A percentile compares a stretch with the other conserved stretches of the same genome.
phyloP scores from a whole-genome alignment of 2,113 vertebrate species.

The Corynorhinus townsendii region DNA sequence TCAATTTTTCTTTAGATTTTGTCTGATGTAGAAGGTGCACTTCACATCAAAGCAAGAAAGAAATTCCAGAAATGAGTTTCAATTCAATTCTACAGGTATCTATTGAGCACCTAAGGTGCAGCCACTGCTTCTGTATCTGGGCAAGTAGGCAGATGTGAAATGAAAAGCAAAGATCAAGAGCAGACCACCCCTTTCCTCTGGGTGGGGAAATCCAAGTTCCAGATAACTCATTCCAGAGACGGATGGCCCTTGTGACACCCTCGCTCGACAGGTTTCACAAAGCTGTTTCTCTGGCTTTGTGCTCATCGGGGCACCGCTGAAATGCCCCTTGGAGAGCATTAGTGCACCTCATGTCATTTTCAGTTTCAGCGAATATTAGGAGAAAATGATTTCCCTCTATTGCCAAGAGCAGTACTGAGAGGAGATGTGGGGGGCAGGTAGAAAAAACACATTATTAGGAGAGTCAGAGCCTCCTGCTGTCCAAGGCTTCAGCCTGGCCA shows the following conservation, averaged over 20 bases:
- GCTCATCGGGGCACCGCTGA: constrained; percentile 61
- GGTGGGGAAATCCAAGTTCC: neutral
- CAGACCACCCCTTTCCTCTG: neutral
- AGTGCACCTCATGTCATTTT: constrained; percentile 36
- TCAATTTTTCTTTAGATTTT: constrained; percentile 12
- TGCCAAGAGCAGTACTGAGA: neutral
- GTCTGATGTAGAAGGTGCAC: neutral
- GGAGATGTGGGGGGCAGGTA: neutral
- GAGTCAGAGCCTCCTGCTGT: neutral
- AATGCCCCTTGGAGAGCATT: constrained; percentile 52
- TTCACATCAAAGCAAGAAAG: constrained; percentile 50
- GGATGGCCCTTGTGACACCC: constrained; percentile 44
- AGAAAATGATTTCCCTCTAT: neutral
- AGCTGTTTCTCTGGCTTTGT: constrained; percentile 46
- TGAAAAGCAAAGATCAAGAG: neutral
- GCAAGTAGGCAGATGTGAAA: neutral
- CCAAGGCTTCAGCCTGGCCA: constrained; percentile 15
- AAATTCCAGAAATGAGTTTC: constrained; percentile 51
- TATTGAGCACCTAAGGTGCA: neutral
- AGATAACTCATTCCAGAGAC: neutral
- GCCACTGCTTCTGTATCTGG: neutral
- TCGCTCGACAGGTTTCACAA: constrained; percentile 50
- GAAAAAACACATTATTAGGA: constrained; percentile 13
- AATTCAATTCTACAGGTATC: neutral
- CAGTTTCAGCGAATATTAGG: neutral